A percentile compares a stretch with the other conserved stretches of the same genome.
Evolutionary conservation across 1,140 invertebrate species (phyloP).

Genomic region (Bilobella aurantiaca): DNA sequence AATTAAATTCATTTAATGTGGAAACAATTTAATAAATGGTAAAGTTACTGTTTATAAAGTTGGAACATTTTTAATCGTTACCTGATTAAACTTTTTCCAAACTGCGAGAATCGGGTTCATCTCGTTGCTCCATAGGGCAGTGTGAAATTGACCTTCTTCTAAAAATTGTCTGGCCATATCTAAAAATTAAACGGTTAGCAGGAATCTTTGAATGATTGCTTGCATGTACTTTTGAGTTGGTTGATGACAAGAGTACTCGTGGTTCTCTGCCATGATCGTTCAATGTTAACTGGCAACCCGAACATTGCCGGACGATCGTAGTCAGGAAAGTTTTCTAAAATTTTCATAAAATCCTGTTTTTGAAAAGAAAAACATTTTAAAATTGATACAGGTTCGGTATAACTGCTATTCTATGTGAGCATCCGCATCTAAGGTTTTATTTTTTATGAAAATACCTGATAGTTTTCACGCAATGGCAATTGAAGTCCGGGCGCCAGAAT

Average conservation of each 20-base stretch:
- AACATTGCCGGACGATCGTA: constrained; percentile 59
- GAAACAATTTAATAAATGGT: constrained; percentile 1
- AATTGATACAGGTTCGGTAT: too few relatives aligned
- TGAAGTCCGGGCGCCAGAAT: constrained; percentile 44
- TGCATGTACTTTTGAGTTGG: constrained; percentile 50
- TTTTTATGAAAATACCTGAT: background rate
- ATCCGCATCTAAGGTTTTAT: background rate
- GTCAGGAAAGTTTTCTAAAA: constrained; percentile 55
- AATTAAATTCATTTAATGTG: too few relatives aligned
- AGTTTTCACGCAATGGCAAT: constrained; percentile 39
- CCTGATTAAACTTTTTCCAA: constrained; percentile 65
- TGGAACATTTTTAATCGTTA: constrained; percentile 24
- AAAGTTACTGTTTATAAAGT: background rate
- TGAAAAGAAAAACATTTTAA: constrained; percentile 35
- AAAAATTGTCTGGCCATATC: constrained; percentile 17
- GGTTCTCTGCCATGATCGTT: constrained; percentile 62
- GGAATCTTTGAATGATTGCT: background rate
- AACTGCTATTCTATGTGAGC: background rate
- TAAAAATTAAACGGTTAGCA: background rate
- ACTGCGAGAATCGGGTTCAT: constrained; percentile 56
- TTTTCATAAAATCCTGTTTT: constrained; percentile 54
- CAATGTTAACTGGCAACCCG: constrained; percentile 70
- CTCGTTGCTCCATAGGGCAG: constrained; percentile 48
- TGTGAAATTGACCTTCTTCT: constrained; percentile 38
- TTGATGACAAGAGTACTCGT: constrained; percentile 52